Base-by-base conservation (phyloP, 2,797 vertebrate genomes). In the Trachops cirrhosus region DNA sequence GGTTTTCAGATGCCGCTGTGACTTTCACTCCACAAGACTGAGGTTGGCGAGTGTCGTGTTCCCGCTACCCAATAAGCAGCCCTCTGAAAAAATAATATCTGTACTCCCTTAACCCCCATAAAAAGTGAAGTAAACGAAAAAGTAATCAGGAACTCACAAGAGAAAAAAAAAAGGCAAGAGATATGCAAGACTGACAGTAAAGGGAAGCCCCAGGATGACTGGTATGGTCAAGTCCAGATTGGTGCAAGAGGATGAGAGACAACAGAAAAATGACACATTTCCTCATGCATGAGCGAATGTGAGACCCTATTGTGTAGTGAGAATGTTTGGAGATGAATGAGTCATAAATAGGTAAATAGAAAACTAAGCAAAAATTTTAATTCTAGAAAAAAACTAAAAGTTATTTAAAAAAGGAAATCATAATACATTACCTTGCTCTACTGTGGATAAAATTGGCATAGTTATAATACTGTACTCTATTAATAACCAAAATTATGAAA, bases 401-500 rank as follows among this genome's bases (percentile, higher is more conserved):
- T 75, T 82, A 52, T 19, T 85, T 6, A 64, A 78, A 74, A 82
- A 84, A 80, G 15, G 32, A 70, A 92, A 44, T 77, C 48, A 70
- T 44, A 88, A 78, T 48, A 18, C 29, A 70, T 67, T 34, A 82
- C 44, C n/a, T 83, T 3, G 19, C 26, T 91, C 59, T 89, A 71
- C 37, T 77, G 16, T 89, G 64, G 54, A 75, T 70, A 70, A 59
- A 67, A 85, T 1, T 86, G 50, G 34, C 11, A n/a, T 46, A 16
- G 74, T 89, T 6, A 52, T 54, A 84, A 11, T 8, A 39, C 84
- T 62, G 3, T 71, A 50, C 8, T 68, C 80, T 87, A 75, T 77
- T 73, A 87, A 71, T 70, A 95, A 37, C 59, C 64, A 59, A 77
- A 87, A 68, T 82, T 86, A 29, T 86, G 74, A 86, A 89, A 59